Evolutionary conservation across 2,888 invertebrate genomes (phyloP).

Genomic region (Philereme vetulata): DNA sequence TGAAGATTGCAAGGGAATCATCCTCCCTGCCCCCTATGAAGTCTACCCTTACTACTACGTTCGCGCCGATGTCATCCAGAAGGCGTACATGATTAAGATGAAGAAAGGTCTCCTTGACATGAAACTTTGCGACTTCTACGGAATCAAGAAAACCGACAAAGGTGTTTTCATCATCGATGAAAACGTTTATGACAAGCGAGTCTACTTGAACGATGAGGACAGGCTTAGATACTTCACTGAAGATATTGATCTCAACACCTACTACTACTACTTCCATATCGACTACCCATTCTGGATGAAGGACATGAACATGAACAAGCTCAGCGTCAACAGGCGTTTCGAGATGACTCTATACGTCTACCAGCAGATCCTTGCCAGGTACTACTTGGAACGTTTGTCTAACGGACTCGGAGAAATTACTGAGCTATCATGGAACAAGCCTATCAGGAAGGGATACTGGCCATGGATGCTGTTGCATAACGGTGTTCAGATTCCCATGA

Average conservation of each 20-base stretch:
- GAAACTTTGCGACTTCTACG: conserved; percentile 80
- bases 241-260: conserved; percentile 86
- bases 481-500: conserved; percentile 80
- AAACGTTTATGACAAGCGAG: conserved; percentile 85
- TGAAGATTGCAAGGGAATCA: conserved; percentile 75
- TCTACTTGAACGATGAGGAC: conserved; percentile 80
- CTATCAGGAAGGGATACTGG: conserved; percentile 80
- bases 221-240: conserved; percentile 86
- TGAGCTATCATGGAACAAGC: conserved; percentile 73
- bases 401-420: conserved; percentile 74
- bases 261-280: conserved; percentile 85
- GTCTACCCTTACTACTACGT: conserved; percentile 87
- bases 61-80: conserved; percentile 86
- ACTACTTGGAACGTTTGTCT: conserved; percentile 80
- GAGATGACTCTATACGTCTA: conserved; percentile 84
- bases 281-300: conserved; percentile 87
- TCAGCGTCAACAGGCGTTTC: conserved; percentile 65
- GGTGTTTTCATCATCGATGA: conserved; percentile 85
- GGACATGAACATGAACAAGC: conserved; percentile 65
- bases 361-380: conserved; percentile 87
- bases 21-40: conserved; percentile 83
- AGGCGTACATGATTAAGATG: conserved; percentile 79
- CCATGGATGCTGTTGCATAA: conserved; percentile 82
- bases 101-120: conserved; percentile 70
- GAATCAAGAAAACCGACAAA: conserved; percentile 76